Percentiles rank a stretch among this genome's conserved stretches.
These are phyloP conservation scores for Coboldia fuscipes DNA, from an alignment of 1,140 invertebrate genomes.

Conservation along the genomic window DNA sequence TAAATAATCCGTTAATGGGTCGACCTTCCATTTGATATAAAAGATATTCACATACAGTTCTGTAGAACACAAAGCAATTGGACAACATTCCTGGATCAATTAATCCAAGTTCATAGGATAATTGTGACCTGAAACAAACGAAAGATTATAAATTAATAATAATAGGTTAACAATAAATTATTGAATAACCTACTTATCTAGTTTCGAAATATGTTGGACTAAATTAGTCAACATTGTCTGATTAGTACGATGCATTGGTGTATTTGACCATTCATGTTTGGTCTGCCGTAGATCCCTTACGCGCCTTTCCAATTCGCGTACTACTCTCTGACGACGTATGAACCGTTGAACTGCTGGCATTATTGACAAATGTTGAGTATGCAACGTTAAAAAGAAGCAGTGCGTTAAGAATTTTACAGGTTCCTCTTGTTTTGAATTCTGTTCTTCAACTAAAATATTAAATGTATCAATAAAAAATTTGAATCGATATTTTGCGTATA, in stretches of 20 bases:
- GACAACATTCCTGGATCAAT: conserved; percentile 61
- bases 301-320: conserved; percentile 78
- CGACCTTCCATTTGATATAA: conserved; percentile 33
- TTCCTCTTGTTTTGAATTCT: conserved; percentile 20
- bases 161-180: conserved; percentile 1
- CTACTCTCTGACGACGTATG: conserved; percentile 54
- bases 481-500: neutral
- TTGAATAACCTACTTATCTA: neutral
- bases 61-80: conserved; percentile 68
- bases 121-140: conserved; percentile 39
- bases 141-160: conserved; percentile 4
- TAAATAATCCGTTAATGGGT: conserved; percentile 18
- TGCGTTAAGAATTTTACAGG: conserved; percentile 84
- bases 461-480: neutral
- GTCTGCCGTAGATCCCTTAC: conserved; percentile 66
- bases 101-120: conserved; percentile 70
- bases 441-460: neutral
- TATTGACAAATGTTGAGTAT: conserved; percentile 78
- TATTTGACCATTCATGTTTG: conserved; percentile 64
- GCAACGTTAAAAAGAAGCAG: conserved; percentile 89
- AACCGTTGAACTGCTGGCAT: conserved; percentile 76
- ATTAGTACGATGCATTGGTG: conserved; percentile 29
- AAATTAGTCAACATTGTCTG: neutral
- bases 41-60: conserved; percentile 59
- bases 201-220: neutral